A percentile compares a stretch with the other conserved stretches of the same genome.
Evolutionary conservation across 1,140 invertebrate genomes (phyloP).

Genomic region (Ladona fulva): DNA sequence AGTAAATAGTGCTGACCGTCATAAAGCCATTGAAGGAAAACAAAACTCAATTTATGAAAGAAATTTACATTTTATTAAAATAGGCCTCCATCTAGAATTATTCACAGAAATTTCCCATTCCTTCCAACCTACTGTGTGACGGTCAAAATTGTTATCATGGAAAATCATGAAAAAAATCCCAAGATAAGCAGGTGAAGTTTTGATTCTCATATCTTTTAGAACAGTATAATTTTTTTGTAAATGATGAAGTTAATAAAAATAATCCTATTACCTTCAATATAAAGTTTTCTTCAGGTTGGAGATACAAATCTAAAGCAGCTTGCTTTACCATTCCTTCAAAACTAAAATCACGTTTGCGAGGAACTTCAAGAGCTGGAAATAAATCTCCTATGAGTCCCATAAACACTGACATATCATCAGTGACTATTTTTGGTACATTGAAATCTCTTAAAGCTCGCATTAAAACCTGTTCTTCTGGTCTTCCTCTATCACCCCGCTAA

Average conservation of each 20-base stretch:
- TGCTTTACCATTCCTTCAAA: constrained; percentile 73
- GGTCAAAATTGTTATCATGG: too few relatives aligned
- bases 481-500: constrained; percentile 50
- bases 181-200: not conserved
- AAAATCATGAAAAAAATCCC: too few relatives aligned
- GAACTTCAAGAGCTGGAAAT: constrained; percentile 82
- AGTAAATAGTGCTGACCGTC: too few relatives aligned
- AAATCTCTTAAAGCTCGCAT: constrained; percentile 85
- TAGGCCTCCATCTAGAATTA: too few relatives aligned
- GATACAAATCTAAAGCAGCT: constrained; percentile 69
- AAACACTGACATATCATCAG: constrained; percentile 80
- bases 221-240: too few relatives aligned
- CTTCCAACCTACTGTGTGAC: too few relatives aligned
- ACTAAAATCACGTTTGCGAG: constrained; percentile 67
- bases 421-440: constrained; percentile 87
- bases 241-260: not conserved
- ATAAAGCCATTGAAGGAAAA: too few relatives aligned
- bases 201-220: too few relatives aligned
- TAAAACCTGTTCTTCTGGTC: constrained; percentile 67
- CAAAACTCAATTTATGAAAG: too few relatives aligned
- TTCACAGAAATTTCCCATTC: too few relatives aligned
- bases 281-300: constrained; percentile 88
- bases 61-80: too few relatives aligned
- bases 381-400: constrained; percentile 86
- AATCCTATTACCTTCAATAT: constrained; percentile 53